Conservation (phyloP, 2,888 invertebrate genomes). For the Lycia hirtaria region DNA sequence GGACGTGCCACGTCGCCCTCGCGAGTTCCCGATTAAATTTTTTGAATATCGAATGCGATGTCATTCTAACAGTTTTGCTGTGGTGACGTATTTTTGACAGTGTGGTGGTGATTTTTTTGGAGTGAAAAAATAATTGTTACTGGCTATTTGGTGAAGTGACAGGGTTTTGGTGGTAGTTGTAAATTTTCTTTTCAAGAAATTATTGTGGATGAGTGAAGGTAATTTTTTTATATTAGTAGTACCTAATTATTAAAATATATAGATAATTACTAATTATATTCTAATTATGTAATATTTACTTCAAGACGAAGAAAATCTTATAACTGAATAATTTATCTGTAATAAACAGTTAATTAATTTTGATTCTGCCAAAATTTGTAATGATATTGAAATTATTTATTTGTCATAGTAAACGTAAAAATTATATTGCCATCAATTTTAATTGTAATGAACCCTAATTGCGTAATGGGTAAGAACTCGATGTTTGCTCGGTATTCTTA, state of each 20-base stretch:
- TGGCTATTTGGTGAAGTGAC: slow-evolving; percentile 27
- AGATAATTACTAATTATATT: no score
- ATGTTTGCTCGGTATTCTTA: no score
- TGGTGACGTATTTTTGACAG: slow-evolving; percentile 23
- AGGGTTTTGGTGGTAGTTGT: slow-evolving; percentile 25
- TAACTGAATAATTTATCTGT: no score
- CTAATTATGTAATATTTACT: no score
- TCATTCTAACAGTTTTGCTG: slow-evolving; percentile 23
- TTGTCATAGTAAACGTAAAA: no score
- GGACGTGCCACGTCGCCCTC: slow-evolving; percentile 32
- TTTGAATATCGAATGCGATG: slow-evolving; percentile 43
- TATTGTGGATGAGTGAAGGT: slow-evolving; percentile 28
- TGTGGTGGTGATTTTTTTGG: slow-evolving; percentile 25
- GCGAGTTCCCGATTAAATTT: slow-evolving; percentile 34
- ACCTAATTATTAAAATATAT: neutral
- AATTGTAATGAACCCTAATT: no score
- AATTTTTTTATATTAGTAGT: neutral
- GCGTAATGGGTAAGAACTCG: no score
- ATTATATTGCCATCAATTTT: no score
- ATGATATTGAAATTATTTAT: no score
- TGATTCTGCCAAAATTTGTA: no score
- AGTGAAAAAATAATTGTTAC: slow-evolving; percentile 17
- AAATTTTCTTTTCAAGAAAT: slow-evolving; percentile 12
- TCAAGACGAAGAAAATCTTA: no score
- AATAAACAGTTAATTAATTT: no score